These are phyloP conservation scores for Cydia splendana DNA, from an alignment of 1,140 invertebrate species.

Conservation along the genomic window DNA sequence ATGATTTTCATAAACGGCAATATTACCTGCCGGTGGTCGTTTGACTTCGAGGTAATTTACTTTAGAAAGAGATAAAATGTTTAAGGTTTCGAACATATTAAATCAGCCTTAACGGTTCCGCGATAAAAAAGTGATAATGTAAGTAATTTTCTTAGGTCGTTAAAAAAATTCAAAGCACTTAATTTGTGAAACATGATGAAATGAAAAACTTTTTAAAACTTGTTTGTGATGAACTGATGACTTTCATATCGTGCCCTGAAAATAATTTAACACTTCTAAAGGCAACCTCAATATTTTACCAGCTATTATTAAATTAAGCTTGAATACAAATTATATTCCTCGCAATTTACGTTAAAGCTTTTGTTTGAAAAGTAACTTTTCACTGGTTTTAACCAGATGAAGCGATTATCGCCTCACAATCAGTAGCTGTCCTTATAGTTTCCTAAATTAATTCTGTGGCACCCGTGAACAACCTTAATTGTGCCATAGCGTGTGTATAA, in stretches of 20 bases:
- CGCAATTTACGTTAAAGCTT: background rate
- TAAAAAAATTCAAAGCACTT: background rate
- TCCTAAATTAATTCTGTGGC: slow-evolving; percentile 52
- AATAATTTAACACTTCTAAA: background rate
- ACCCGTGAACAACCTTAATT: slow-evolving; percentile 56
- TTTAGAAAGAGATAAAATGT: slow-evolving; percentile 33
- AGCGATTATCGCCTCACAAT: slow-evolving; percentile 33
- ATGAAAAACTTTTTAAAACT: background rate
- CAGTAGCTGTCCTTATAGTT: slow-evolving; percentile 33
- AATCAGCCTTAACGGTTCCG: background rate
- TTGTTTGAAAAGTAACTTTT: slow-evolving; percentile 11
- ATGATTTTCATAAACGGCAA: slow-evolving; percentile 48
- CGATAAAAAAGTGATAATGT: slow-evolving; percentile 2
- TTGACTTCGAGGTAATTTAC: slow-evolving; percentile 44
- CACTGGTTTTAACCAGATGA: background rate
- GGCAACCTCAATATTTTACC: background rate
- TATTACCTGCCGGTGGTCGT: slow-evolving; percentile 36
- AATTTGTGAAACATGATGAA: background rate
- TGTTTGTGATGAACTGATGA: background rate
- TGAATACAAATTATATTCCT: background rate
- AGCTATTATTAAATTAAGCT: background rate
- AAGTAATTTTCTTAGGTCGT: background rate
- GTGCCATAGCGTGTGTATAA: slow-evolving; percentile 56
- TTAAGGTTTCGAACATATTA: slow-evolving; percentile 20
- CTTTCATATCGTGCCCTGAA: background rate